Base-by-base conservation (phyloP, 2,888 invertebrate genomes). In the Pristionchus mayeri region DNA sequence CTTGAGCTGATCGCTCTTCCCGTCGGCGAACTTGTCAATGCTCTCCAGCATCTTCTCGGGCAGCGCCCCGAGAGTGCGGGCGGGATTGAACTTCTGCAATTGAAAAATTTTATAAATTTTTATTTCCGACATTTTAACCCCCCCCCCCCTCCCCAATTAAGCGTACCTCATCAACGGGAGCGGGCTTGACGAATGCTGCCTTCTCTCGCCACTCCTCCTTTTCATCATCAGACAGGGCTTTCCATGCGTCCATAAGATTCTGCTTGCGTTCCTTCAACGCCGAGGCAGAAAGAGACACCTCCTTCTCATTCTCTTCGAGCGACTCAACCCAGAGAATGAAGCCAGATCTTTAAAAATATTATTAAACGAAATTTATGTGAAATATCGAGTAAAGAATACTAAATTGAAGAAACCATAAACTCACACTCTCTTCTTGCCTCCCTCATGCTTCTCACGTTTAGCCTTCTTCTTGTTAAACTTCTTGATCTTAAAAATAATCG, bases 31-130 rank as follows among this genome's bases (percentile, higher is more conserved):
- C 21, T 90, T 86, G 52, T 92, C 88, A 7, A 94, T 90, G 6
- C 96, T 91, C 18, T 94, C 93, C 86, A 96, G 95, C 82, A 98
- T 93, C 67, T 95, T 95, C 93, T 99, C 98, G 9, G 96, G 96
- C 7, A 98, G 94, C 0, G 96, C 95, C 11, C 97, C 97, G 89
- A 96, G 96, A 91, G 96, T 95, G n/a, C 89, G 87, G 92, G 96
- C 95, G 0, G 97, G 96, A 27, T 95, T 95, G 91, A 95, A 95
- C 27, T 86, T 86, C 88, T 89, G 81, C 54, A 87, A 67, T 52
- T 11, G 30, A 30, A 16, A 30, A 60, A 37, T 30, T 18, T 34
- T 1, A 34, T 34, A 80, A 21, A n/a, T 71, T 37, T 96, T 0
- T 93, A 7, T 84, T 57, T 48, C 24, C 50, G 71, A 21, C 87